Conservation (phyloP, 2,797 vertebrate species). For the Pantherophis alleghaniensis region DNA sequence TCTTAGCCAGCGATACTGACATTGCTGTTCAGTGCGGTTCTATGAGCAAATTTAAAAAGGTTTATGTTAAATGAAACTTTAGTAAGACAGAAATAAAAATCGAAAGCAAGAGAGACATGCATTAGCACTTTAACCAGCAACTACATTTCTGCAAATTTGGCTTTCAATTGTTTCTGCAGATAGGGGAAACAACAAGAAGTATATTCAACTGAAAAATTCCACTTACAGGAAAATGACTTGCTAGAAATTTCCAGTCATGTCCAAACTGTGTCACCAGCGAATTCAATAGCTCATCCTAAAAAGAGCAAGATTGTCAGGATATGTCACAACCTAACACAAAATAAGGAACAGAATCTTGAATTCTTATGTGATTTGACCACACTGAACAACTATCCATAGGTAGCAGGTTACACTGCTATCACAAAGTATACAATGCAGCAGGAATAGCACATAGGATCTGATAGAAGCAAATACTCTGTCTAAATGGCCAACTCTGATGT, state of each 20-base stretch:
- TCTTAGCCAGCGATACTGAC: slow-evolving; percentile 94
- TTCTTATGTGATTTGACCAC: not conserved
- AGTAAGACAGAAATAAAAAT: not conserved
- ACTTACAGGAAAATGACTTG: slow-evolving; percentile 88
- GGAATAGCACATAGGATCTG: not conserved
- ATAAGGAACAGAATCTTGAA: not conserved
- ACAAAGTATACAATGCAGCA: not conserved
- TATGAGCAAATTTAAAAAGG: slow-evolving; percentile 52
- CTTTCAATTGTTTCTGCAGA: not conserved
- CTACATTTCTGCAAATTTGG: not conserved
- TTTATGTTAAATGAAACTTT: not conserved
- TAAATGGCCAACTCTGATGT: not conserved
- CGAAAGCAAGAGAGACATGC: not conserved
- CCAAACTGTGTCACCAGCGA: slow-evolving; percentile 85
- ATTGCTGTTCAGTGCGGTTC: slow-evolving; percentile 92
- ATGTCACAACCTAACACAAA: not conserved
- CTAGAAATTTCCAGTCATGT: slow-evolving; percentile 90
- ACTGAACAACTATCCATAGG: not conserved
- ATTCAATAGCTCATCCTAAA: slow-evolving; percentile 90
- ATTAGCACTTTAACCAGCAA: not conserved
- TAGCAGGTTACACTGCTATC: not conserved
- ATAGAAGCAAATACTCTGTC: not conserved
- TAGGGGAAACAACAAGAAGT: not conserved
- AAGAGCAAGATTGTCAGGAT: slow-evolving; percentile 45
- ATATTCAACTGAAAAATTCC: not conserved